These are phyloP conservation scores for Pseudochirops corinnae DNA, from an alignment of 2,797 vertebrate species.

Conservation along the genomic window DNA sequence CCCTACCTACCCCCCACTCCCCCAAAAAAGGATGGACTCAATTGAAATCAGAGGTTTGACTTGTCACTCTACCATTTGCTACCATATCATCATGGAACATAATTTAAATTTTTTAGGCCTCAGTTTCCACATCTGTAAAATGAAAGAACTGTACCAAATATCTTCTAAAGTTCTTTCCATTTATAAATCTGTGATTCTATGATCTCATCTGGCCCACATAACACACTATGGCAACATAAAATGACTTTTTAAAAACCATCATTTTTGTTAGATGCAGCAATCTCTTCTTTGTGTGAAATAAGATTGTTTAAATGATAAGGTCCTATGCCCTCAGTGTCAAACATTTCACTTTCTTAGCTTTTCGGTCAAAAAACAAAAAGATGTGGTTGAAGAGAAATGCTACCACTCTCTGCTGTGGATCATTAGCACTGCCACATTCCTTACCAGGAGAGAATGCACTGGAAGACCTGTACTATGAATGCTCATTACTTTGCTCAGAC, in stretches of 20 bases:
- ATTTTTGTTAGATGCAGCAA: background rate
- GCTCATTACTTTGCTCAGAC: background rate
- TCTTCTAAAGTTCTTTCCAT: background rate
- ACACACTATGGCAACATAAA: background rate
- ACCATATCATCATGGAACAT: background rate
- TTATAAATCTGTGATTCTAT: background rate
- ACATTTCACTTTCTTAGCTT: background rate
- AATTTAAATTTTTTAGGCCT: background rate
- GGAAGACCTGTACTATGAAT: background rate
- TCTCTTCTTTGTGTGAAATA: background rate
- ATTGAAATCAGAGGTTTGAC: background rate
- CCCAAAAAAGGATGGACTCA: background rate
- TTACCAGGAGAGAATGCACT: background rate
- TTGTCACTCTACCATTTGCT: background rate
- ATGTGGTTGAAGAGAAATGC: background rate
- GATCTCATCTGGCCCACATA: background rate
- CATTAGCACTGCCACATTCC: background rate
- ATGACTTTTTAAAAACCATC: background rate
- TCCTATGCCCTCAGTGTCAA: background rate
- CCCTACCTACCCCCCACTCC: background rate
- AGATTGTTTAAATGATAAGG: background rate
- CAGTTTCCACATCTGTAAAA: background rate
- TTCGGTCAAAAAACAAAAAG: background rate
- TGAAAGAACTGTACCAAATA: background rate
- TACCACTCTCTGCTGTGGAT: background rate